These are phyloP conservation scores for Notodonta dromedarius DNA, from an alignment of 2,888 invertebrate genomes.

Conservation along the genomic window DNA sequence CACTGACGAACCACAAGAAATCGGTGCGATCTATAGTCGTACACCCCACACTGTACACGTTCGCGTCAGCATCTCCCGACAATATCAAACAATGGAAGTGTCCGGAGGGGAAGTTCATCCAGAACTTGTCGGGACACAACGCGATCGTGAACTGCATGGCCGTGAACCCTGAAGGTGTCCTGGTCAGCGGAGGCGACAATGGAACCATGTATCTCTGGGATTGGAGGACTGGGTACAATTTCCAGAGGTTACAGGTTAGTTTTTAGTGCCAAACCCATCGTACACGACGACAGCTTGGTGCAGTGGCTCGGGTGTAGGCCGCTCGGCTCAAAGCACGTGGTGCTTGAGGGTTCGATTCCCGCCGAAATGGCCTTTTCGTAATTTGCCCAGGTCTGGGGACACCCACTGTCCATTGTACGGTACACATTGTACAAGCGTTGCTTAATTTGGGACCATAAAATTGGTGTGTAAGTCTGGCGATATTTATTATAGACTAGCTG, in stretches of 20 bases:
- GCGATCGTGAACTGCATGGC: slow-evolving; percentile 98
- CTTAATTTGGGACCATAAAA: too few species aligned
- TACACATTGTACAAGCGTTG: too few species aligned
- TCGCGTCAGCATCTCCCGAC: slow-evolving; percentile 99
- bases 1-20: slow-evolving; percentile 99
- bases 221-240: slow-evolving; percentile 99
- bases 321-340: too few species aligned
- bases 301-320: too few species aligned
- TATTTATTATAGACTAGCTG: too few species aligned
- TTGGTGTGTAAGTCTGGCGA: too few species aligned
- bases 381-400: too few species aligned
- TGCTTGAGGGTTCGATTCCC: too few species aligned
- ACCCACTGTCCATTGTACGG: too few species aligned
- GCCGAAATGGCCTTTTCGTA: too few species aligned
- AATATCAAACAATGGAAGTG: slow-evolving; percentile 99
- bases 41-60: slow-evolving; percentile 94
- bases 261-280: background rate
- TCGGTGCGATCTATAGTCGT: slow-evolving; percentile 92
- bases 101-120: slow-evolving; percentile 98
- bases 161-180: slow-evolving; percentile 96
- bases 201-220: slow-evolving; percentile 99
- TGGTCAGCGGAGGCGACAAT: slow-evolving; percentile 99
- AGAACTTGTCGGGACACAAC: slow-evolving; percentile 99
- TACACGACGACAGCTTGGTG: too few species aligned
- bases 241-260: slow-evolving; percentile 92